A percentile compares a stretch with the other conserved stretches of the same genome.
Conservation (phyloP, 2,113 vertebrate genomes). For the cattle (Bos taurus) region DNA sequence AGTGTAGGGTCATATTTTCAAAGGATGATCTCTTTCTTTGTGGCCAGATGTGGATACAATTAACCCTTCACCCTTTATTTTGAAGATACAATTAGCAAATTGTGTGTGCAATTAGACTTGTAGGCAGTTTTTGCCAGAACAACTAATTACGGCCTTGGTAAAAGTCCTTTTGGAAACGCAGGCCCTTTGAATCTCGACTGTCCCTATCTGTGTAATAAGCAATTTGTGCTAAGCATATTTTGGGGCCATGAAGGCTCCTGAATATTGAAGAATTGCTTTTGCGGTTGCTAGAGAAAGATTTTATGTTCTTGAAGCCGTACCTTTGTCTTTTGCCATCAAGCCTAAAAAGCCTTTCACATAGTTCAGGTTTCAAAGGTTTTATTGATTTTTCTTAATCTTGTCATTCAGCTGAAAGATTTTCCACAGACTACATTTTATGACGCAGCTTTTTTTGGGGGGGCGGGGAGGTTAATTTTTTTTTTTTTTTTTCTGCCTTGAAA, state of each 20-base stretch:
- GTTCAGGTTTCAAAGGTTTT: slow-evolving; percentile 48
- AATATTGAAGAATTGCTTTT: slow-evolving; percentile 60
- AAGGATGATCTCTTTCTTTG: slow-evolving; percentile 66
- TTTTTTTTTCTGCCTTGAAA: background rate
- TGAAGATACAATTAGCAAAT: slow-evolving; percentile 73
- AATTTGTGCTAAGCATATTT: slow-evolving; percentile 41
- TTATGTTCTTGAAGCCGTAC: slow-evolving; percentile 51
- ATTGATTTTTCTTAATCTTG: slow-evolving; percentile 54
- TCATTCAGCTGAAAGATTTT: slow-evolving; percentile 65
- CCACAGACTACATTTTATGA: slow-evolving; percentile 52
- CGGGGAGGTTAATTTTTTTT: background rate
- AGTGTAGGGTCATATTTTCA: slow-evolving; percentile 74
- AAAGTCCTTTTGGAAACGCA: slow-evolving; percentile 65
- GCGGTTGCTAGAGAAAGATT: slow-evolving; percentile 46
- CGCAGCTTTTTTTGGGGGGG: slow-evolving; percentile 25
- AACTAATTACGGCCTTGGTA: slow-evolving; percentile 68
- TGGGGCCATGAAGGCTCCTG: background rate
- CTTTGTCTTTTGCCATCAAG: slow-evolving; percentile 55
- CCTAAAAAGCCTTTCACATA: slow-evolving; percentile 40
- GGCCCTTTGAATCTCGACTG: slow-evolving; percentile 65
- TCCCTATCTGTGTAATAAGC: slow-evolving; percentile 57
- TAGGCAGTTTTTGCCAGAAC: slow-evolving; percentile 63
- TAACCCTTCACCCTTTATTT: slow-evolving; percentile 74
- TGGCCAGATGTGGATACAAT: slow-evolving; percentile 74
- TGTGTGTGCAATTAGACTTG: slow-evolving; percentile 67